phyloP scores from a whole-genome alignment of 2,797 vertebrate species.

The Columba guinea region DNA sequence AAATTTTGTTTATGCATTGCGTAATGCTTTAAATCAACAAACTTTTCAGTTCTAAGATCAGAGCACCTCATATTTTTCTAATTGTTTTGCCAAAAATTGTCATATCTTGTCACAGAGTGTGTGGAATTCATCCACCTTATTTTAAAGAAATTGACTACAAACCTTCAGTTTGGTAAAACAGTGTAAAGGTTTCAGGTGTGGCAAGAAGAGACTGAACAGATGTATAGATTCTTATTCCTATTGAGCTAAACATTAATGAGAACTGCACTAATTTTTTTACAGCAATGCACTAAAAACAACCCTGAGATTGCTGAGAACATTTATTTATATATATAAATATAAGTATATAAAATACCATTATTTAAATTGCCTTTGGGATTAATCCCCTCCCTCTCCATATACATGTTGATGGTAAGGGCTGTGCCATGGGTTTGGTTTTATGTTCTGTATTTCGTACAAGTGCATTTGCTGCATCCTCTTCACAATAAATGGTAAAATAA shows the following conservation, averaged over 20 bases:
- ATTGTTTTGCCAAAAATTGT: conserved; percentile 93
- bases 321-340: conserved; percentile 99
- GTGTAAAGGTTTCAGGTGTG: conserved; percentile 79
- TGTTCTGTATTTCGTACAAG: conserved; percentile 65
- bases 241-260: conserved; percentile 79
- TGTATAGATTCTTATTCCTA: conserved; percentile 79
- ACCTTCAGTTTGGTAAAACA: conserved; percentile 74
- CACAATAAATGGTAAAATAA: conserved; percentile 63
- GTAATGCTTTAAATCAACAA: conserved; percentile 83
- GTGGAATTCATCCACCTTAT: conserved; percentile 78
- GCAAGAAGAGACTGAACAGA: conserved; percentile 82
- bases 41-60: conserved; percentile 81
- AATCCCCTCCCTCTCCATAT: conserved; percentile 73
- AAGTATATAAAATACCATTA: conserved; percentile 92
- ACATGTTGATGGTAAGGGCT: conserved; percentile 68
- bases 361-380: conserved; percentile 96
- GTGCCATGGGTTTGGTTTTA: conserved; percentile 71
- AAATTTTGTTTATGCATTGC: conserved; percentile 90
- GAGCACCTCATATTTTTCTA: conserved; percentile 83
- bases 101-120: conserved; percentile 82
- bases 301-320: conserved; percentile 89
- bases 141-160: conserved; percentile 74
- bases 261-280: conserved; percentile 96
- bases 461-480: conserved; percentile 66
- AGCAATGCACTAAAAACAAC: conserved; percentile 93